These are phyloP conservation scores for Aurelia coerulea DNA, from an alignment of 30 jellyfish, hydroid and myxozoan genomes.

Conservation along the genomic window DNA sequence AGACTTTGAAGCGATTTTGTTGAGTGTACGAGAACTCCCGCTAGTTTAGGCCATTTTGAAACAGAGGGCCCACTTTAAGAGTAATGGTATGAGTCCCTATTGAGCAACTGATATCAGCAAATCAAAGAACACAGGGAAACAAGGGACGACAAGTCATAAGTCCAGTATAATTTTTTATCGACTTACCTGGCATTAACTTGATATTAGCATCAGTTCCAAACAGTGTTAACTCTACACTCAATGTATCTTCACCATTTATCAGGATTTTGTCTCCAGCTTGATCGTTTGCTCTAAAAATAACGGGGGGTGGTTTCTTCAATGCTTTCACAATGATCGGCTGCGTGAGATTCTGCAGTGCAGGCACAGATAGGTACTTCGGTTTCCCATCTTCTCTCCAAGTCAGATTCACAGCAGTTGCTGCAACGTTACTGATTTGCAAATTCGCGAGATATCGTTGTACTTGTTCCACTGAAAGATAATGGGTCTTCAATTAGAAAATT, in stretches of 20 bases:
- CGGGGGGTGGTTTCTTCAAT: background rate
- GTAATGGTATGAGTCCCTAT: too few species aligned
- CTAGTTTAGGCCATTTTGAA: too few species aligned
- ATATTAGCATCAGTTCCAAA: constrained; percentile 24
- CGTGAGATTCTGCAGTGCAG: constrained; percentile 19
- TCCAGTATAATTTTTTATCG: too few species aligned
- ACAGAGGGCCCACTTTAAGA: too few species aligned
- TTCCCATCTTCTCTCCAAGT: constrained; percentile 19
- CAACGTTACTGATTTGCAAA: constrained; percentile 32
- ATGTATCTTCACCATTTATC: background rate
- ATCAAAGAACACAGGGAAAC: too few species aligned
- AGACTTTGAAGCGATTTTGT: too few species aligned
- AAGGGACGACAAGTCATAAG: too few species aligned
- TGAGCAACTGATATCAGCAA: too few species aligned
- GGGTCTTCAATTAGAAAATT: too few species aligned
- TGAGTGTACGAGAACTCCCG: too few species aligned
- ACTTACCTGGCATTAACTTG: constrained; percentile 1
- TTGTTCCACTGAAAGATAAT: background rate
- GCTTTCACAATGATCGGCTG: constrained; percentile 21
- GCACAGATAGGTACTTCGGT: background rate
- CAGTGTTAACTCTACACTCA: constrained; percentile 3
- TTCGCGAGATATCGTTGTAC: constrained; percentile 5
- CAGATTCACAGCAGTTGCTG: background rate
- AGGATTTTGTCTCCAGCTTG: background rate
- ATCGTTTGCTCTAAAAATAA: background rate